Percentiles rank a stretch among this genome's conserved stretches.
Evolutionary conservation across 1,140 invertebrate genomes (phyloP).

Genomic region (Drosophila sp.): DNA sequence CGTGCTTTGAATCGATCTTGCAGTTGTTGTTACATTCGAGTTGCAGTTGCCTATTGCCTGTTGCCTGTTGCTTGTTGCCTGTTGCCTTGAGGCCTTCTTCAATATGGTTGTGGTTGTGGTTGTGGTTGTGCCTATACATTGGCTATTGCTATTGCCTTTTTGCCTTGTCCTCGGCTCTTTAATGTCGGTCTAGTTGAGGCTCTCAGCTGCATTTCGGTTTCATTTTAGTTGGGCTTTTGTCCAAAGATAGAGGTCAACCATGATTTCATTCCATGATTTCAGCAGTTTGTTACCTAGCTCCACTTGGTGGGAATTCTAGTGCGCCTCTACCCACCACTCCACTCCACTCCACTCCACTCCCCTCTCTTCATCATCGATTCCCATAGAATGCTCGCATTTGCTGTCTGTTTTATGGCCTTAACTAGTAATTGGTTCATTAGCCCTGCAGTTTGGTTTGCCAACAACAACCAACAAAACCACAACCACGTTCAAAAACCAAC

Average conservation of each 20-base stretch:
- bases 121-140: neutral
- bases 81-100: conserved; percentile 44
- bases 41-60: neutral
- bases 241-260: conserved; percentile 72
- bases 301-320: conserved; percentile 70
- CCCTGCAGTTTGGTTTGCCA: conserved; percentile 54
- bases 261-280: conserved; percentile 52
- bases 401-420: conserved; percentile 69
- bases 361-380: conserved; percentile 25
- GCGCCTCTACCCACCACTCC: conserved; percentile 7
- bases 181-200: conserved; percentile 73
- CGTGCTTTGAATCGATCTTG: conserved; percentile 53
- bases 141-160: conserved; percentile 5
- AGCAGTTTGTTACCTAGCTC: conserved; percentile 37
- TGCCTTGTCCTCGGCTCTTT: conserved; percentile 61
- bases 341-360: neutral
- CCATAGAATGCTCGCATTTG: conserved; percentile 53
- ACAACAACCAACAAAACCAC: conserved; percentile 7
- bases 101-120: neutral
- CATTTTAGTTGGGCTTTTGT: conserved; percentile 55
- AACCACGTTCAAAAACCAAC: conserved; percentile 24
- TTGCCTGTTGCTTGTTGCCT: too few relatives aligned
- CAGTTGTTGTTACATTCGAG: conserved; percentile 21
- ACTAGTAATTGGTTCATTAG: conserved; percentile 76
- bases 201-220: conserved; percentile 68